phyloP scores from a whole-genome alignment of 2,113 vertebrate species.

The Gopherus flavomarginatus region DNA sequence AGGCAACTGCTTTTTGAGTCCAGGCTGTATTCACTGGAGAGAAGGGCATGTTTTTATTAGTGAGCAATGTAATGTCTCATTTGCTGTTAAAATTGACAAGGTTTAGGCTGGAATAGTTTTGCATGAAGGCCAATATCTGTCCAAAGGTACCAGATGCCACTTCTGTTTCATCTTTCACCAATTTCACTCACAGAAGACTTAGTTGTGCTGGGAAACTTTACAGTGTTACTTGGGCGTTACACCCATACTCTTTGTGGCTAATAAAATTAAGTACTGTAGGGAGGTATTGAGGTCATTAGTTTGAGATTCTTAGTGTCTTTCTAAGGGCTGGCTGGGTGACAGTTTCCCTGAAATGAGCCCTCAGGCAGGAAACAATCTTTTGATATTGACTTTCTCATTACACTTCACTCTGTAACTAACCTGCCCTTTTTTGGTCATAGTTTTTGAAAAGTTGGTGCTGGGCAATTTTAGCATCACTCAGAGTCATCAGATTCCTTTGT shows the following conservation, averaged over 20 bases:
- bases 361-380: neutral
- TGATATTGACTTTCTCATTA: neutral
- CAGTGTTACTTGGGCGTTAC: neutral
- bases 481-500: neutral
- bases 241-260: neutral
- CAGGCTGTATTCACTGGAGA: neutral
- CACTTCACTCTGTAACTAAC: neutral
- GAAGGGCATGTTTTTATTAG: neutral
- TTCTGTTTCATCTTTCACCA: neutral
- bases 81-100: neutral
- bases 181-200: neutral
- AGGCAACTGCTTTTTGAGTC: too few species aligned
- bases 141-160: neutral
- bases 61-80: neutral
- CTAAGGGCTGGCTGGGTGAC: neutral
- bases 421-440: too few species aligned
- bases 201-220: neutral
- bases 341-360: neutral
- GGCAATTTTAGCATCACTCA: neutral
- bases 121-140: neutral
- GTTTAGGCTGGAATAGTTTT: fast-evolving
- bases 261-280: neutral
- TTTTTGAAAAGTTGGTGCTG: neutral
- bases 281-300: neutral
- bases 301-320: neutral